Evolutionary conservation across 2,113 vertebrate genomes (phyloP).

Genomic region (Eolophus roseicapilla): DNA sequence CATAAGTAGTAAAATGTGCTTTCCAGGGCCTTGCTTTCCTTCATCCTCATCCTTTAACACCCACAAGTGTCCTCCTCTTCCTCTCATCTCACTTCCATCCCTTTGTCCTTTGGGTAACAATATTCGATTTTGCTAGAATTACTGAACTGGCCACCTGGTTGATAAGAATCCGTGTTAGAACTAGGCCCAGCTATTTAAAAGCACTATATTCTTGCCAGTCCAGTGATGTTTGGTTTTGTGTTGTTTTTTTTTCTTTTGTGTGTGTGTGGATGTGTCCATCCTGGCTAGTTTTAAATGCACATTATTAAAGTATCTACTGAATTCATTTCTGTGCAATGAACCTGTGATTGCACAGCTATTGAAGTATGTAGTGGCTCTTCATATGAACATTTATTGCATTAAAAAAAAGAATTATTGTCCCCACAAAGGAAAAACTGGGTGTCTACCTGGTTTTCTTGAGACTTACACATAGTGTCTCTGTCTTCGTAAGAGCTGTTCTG

Average conservation of each 20-base stretch:
- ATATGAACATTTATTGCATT: background rate
- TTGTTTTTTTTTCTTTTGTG: background rate
- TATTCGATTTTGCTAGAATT: background rate
- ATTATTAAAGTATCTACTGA: background rate
- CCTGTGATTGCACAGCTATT: background rate
- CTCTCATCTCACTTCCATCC: background rate
- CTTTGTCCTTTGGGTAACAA: background rate
- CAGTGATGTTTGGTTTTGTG: background rate
- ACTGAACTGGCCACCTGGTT: background rate
- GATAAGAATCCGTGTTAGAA: background rate
- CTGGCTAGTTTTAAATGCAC: background rate
- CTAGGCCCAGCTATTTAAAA: background rate
- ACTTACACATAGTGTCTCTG: background rate
- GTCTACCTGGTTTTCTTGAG: background rate
- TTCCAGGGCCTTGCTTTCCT: background rate
- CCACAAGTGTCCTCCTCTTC: background rate
- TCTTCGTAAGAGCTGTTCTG: background rate
- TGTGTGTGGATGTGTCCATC: background rate
- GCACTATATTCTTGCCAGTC: background rate
- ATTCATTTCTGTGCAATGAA: background rate
- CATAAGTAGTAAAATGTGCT: background rate
- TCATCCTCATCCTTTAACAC: background rate
- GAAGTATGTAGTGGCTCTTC: background rate
- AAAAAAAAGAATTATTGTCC: background rate
- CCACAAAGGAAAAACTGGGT: background rate